These are phyloP conservation scores for Pterocles burchelli DNA, from an alignment of 2,113 vertebrate species.

Conservation along the genomic window DNA sequence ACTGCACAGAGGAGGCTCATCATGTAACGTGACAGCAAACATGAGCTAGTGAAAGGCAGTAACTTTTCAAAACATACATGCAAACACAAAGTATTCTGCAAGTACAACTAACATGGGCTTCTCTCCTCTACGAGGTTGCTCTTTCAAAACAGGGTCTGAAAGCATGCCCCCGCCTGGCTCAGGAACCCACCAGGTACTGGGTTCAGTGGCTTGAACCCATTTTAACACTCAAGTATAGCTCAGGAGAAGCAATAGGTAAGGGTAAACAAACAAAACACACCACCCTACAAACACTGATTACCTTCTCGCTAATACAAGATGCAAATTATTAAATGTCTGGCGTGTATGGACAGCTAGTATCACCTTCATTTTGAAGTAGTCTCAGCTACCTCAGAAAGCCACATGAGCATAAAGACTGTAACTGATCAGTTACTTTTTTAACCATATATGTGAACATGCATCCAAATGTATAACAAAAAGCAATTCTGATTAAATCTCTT, in stretches of 20 bases:
- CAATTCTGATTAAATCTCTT: neutral
- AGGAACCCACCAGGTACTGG: neutral
- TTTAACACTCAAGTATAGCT: neutral
- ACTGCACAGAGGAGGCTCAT: neutral
- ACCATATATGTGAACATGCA: neutral
- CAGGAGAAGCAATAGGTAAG: neutral
- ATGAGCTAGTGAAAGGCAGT: neutral
- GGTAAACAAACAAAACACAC: neutral
- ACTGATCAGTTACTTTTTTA: neutral
- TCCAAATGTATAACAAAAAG: neutral
- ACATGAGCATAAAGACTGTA: neutral
- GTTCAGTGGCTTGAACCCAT: neutral
- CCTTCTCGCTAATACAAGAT: neutral
- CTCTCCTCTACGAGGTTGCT: neutral
- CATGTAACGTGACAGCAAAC: neutral
- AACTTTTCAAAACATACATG: neutral
- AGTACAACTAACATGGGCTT: neutral
- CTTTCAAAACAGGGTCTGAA: neutral
- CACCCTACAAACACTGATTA: neutral
- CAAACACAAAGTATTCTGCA: neutral
- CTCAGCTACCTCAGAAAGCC: neutral
- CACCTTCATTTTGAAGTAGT: neutral
- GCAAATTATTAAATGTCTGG: neutral
- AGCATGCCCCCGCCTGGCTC: neutral
- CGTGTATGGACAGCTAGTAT: neutral